Evolutionary conservation across 2,113 vertebrate genomes (phyloP).

Genomic region (Australoheros scitulus): DNA sequence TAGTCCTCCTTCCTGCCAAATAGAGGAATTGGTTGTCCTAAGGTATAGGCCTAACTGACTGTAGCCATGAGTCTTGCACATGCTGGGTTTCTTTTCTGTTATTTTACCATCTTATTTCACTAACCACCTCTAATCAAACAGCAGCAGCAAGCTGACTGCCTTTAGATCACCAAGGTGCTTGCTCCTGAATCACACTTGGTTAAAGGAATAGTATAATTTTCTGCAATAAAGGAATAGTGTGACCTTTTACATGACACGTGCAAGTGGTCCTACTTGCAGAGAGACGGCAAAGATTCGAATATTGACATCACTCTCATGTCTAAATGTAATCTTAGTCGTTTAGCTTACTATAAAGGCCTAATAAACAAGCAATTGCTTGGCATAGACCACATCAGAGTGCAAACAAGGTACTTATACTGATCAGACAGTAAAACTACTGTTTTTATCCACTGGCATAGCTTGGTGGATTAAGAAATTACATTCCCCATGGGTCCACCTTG

Average conservation of each 20-base stretch:
- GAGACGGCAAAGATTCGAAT: not conserved
- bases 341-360: not conserved
- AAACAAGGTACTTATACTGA: not conserved
- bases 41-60: not conserved
- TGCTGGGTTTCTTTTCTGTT: not conserved
- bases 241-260: not conserved
- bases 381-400: not conserved
- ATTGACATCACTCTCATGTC: not conserved
- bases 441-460: not conserved
- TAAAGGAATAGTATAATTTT: not conserved
- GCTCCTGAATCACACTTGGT: not conserved
- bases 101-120: not conserved
- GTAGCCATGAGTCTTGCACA: not conserved
- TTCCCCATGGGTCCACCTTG: not conserved
- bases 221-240: not conserved
- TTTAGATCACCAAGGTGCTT: not conserved
- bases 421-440: not conserved
- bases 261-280: not conserved
- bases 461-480: not conserved
- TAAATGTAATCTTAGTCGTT: not conserved
- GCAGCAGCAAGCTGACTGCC: not conserved
- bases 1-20: slow-evolving; percentile 3
- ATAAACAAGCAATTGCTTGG: not conserved
- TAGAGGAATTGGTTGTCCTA: slow-evolving; percentile 8
- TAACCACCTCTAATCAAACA: not conserved